A percentile compares a stretch with the other conserved stretches of the same genome.
phyloP scores from a whole-genome alignment of 2,113 vertebrate genomes.

The Python bivittatus region DNA sequence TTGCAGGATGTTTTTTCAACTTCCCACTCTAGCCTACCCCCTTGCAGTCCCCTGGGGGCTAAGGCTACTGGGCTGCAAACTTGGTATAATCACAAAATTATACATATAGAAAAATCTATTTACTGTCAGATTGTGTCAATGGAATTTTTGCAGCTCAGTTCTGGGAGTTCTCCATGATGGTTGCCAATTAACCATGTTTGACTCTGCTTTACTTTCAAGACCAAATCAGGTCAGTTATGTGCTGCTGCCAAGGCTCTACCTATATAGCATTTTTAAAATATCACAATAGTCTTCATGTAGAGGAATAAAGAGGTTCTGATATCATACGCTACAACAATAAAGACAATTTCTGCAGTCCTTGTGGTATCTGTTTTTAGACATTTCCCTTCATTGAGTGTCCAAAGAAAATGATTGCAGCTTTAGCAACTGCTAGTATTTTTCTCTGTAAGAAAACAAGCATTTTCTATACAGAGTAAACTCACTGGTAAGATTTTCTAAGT shows the following conservation, averaged over 20 bases:
- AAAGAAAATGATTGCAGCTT: not conserved
- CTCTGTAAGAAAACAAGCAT: not conserved
- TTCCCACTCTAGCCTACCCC: not conserved
- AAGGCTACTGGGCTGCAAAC: not conserved
- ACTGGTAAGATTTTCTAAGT: not conserved
- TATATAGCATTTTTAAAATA: not conserved
- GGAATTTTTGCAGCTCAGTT: not conserved
- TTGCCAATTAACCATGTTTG: not conserved
- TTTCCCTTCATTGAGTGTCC: not conserved
- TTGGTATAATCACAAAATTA: not conserved
- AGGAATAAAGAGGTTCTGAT: not conserved
- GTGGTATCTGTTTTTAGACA: not conserved
- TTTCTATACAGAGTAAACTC: conserved; percentile 21
- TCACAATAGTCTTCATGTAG: not conserved
- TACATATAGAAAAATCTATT: not conserved
- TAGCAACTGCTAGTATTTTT: not conserved
- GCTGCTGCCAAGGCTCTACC: not conserved
- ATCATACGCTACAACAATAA: not conserved
- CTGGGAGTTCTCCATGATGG: not conserved
- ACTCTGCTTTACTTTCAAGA: not conserved
- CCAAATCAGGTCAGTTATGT: not conserved
- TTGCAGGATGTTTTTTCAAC: not conserved
- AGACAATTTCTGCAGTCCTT: not conserved
- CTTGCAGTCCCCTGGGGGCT: not conserved
- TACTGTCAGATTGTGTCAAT: not conserved